Base-by-base conservation (phyloP, 92 coral and sea anemone species). In the Hydrozoanthus gracilis region DNA sequence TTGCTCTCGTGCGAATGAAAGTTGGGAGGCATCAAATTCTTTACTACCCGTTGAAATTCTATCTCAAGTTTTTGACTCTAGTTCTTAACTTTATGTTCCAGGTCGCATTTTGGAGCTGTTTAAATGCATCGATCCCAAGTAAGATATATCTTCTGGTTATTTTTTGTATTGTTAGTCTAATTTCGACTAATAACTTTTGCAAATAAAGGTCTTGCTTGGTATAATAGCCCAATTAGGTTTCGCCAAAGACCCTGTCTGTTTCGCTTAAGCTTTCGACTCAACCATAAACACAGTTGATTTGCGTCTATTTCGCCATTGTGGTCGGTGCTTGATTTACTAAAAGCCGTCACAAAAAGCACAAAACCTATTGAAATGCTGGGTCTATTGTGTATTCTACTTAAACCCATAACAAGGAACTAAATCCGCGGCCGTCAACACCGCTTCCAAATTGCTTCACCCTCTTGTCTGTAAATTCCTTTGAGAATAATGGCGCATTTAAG, bases 141-240 rank as follows among this genome's bases (percentile, higher is more conserved):
- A 75, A 91, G 94, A 52, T 78, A 50, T 49, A 47, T 76, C 64
- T 48, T 76, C 89, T 79, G 65, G 78, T 84, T 94, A 85, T 90
- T 84, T 27, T 49, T 47, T 83, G 98, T 79, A 95, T 95, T 95
- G 98, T 95, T 95, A 87, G 86, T 92, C 87, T 92, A 95, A 95
- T 95, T 95, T 90, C 91, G 79, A 84, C 98, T 97, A 97, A 97
- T 95, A 95, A 95, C 98, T 97, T 95, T 95, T 97, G 96, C 99
- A 97, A 97, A 95, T 95, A 97, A 97, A 95, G 95, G 94, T 88
- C 96, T 97, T 93, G 95, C 94, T 92, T 91, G 84, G 92, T 76
- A 97, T 95, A 95, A 97, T 97, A 95, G 98, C 88, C 99, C 98
- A 97, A 97, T 97, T 97, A 97, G 94, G 39, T 91, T 89, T 86